Conservation (phyloP, 2,888 invertebrate species). For the Cabera pusaria region DNA sequence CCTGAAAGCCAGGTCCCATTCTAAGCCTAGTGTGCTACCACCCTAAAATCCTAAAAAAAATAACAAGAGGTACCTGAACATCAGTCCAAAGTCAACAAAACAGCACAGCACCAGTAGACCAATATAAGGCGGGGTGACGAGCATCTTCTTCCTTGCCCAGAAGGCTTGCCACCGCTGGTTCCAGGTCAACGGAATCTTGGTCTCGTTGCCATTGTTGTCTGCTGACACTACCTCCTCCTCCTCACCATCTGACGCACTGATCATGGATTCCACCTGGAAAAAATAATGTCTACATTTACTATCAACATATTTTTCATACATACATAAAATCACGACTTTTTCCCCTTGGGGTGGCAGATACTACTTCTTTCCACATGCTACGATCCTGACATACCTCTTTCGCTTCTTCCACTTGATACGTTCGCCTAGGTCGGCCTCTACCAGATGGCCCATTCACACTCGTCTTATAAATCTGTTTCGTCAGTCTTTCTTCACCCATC, state of each 20-base stretch:
- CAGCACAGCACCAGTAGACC: slow-evolving; percentile 79
- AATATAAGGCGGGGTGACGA: slow-evolving; percentile 80
- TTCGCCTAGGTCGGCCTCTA: too few relatives aligned
- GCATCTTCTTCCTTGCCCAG: slow-evolving; percentile 74
- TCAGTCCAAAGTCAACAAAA: slow-evolving; percentile 84
- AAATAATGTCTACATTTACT: too few relatives aligned
- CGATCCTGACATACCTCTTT: too few relatives aligned
- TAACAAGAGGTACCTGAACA: slow-evolving; percentile 76
- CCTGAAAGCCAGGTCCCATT: too few relatives aligned
- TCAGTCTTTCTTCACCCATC: too few relatives aligned
- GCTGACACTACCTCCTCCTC: slow-evolving; percentile 72
- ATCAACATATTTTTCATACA: too few relatives aligned
- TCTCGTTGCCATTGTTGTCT: slow-evolving; percentile 73
- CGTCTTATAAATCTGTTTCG: too few relatives aligned
- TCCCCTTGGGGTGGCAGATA: too few relatives aligned
- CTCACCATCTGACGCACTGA: slow-evolving; percentile 65
- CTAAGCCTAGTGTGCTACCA: not conserved
- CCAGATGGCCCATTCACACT: too few relatives aligned
- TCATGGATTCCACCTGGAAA: slow-evolving; percentile 73
- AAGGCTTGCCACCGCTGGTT: slow-evolving; percentile 69
- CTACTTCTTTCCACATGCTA: too few relatives aligned
- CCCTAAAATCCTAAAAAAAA: not conserved
- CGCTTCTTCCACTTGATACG: too few relatives aligned
- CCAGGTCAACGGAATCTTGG: slow-evolving; percentile 68
- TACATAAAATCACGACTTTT: too few relatives aligned